A percentile compares a stretch with the other conserved stretches of the same genome.
Evolutionary conservation across 2,888 invertebrate genomes (phyloP).

Genomic region (Psococerastis gibbosa): DNA sequence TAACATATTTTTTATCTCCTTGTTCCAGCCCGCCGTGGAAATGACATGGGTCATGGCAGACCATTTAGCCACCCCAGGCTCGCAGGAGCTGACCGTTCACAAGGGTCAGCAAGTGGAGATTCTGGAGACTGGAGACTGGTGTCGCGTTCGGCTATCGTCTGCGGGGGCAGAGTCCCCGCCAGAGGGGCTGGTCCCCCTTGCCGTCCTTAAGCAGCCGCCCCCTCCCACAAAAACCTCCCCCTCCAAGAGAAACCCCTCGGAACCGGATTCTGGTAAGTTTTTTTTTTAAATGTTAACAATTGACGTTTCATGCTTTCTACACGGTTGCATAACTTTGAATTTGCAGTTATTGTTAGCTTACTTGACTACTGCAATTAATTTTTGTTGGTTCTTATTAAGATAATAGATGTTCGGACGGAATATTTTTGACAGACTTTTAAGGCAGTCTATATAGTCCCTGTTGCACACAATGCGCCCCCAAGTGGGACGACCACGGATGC

Average conservation of each 20-base stretch:
- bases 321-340: too few relatives aligned
- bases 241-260: conserved; percentile 26
- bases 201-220: conserved; percentile 57
- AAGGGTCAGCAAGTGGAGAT: conserved; percentile 92
- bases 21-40: conserved; percentile 58
- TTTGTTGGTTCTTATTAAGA: too few relatives aligned
- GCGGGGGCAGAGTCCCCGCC: conserved; percentile 32
- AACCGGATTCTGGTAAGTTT: conserved; percentile 16
- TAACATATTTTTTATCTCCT: conserved; percentile 19
- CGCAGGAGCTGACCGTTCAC: conserved; percentile 62
- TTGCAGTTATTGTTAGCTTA: too few relatives aligned
- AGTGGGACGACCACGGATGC: too few relatives aligned
- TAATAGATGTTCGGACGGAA: too few relatives aligned
- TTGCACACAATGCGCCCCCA: too few relatives aligned
- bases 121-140: conserved; percentile 52
- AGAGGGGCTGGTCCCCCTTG: conserved; percentile 64
- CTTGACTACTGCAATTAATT: too few relatives aligned
- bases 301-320: too few relatives aligned
- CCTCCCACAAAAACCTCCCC: conserved; percentile 36
- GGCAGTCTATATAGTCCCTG: too few relatives aligned
- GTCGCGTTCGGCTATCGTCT: conserved; percentile 40
- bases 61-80: conserved; percentile 50
- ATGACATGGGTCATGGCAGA: conserved; percentile 86
- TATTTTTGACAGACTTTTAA: too few relatives aligned
- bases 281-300: too few relatives aligned